Evolutionary conservation across 2,888 invertebrate species (phyloP), one percentile per base, ranked within the genome.

Genomic region (Hoplodrina blanda): DNA sequence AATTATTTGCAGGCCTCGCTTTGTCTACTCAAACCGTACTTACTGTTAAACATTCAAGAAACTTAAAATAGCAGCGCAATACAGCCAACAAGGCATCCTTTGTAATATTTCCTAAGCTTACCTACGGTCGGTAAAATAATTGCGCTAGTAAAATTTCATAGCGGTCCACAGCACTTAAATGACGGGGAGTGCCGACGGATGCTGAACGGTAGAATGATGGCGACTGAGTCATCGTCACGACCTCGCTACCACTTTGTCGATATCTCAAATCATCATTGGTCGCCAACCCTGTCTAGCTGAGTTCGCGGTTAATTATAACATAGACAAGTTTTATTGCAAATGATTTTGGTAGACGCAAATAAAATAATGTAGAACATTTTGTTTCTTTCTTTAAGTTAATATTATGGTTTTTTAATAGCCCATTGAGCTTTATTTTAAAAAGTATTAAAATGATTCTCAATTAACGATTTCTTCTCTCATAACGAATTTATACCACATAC

Each of bases 161-260:
- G 76, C 73, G 50, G 68, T 53, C 30, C 41, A 20, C 55, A 70
- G 72, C 52, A 60, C 60, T 78, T 54, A 78, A 82, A 73, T 80
- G 78, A 52, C 57, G 68, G 76, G 81, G 84, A 83, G 85, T 80
- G 85, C 78, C 54, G 19, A 17, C 50, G 64, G 64, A 50, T 13
- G n/a, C 46, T 46, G 46, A 46, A 52, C 46, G 33, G 53, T 62
- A 61, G 69, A 67, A 41, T 76, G 79, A 70, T 76, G 63, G 60
- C 59, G 57, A 69, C 44, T 87, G 85, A 87, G 62, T 87, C 87
- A 87, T 73, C 74, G 54, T 55, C 64, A 70, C 83, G 82, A 80
- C 73, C 76, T 80, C 82, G 68, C 83, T 41, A 13, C 41, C 41
- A 41, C 41, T 41, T 41, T 62, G 55, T n/a, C 65, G 56, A 62